Evolutionary conservation across 2,113 vertebrate species (phyloP).

Genomic region (Polyodon spathula): DNA sequence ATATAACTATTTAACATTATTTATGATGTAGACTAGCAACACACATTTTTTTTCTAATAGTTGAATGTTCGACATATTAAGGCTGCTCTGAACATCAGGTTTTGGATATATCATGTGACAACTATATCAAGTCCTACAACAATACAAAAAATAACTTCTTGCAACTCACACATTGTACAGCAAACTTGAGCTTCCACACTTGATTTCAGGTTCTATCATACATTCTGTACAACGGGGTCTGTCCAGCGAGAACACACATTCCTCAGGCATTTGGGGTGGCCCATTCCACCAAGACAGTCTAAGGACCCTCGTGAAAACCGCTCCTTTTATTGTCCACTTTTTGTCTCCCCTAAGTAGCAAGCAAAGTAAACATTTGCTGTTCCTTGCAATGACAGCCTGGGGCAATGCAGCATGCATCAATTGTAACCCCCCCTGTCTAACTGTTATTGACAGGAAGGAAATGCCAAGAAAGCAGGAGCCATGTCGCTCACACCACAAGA

Average conservation of each 20-base stretch:
- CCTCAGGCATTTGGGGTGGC: neutral
- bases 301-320: neutral
- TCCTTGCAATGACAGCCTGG: neutral
- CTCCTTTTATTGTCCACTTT: neutral
- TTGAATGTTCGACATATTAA: no score
- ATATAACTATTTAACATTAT: no score
- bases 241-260: neutral
- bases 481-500: conserved; percentile 7
- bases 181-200: no score
- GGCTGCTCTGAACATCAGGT: no score
- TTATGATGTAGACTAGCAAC: no score
- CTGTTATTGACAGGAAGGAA: conserved; percentile 36
- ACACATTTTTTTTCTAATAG: no score
- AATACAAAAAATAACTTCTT: no score
- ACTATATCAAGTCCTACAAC: no score
- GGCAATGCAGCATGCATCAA: neutral
- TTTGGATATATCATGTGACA: no score
- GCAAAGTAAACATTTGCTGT: neutral
- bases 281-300: neutral
- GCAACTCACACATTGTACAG: no score
- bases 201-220: no score
- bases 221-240: neutral
- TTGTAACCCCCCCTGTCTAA: neutral
- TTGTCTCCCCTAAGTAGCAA: neutral
- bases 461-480: conserved; percentile 44